Evolutionary conservation across 37 sponge, comb jelly and placozoan genomes (phyloP), one percentile per base, ranked within the genome.

Genomic region (Spongilla lacustris): DNA sequence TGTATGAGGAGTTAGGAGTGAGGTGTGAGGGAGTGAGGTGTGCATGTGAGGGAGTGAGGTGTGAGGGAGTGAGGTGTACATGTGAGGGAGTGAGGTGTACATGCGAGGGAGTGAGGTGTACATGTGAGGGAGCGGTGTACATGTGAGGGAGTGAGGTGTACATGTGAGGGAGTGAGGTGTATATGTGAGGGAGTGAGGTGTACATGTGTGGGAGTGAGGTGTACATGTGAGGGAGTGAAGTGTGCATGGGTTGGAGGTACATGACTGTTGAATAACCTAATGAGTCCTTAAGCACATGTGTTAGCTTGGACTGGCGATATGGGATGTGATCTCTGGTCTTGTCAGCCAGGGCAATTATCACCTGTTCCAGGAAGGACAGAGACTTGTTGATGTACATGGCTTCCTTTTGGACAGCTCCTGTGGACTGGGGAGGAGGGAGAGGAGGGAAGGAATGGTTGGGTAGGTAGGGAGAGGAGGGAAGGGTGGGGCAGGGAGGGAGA

Each of bases 381-480:
- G 97, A 97, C 36, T 91, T 92, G 88, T 98, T 98, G 75, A 98
- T 98, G 94, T 95, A 91, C 85, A 98, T 87, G 37, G 99, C 97
- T 72, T 98, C 99, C 68, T 89, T 87, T 71, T 93, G 88, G 27
- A 89, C 92, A 3, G 69, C 26, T 17, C 97, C 97, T 70, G 71
- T 84, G 22, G 92, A 89, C 95, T 96, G 74, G 11, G 79, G 74
- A 11, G 35, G 49, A 73, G 83, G 30, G 46, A 37, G 73, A 12
- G 25, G 2, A 72, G 35, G 73, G 71, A 38, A 35, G 36, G 77
- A 69, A 8, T 14, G 67, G 67, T 22, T n/a, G n/a, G n/a, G n/a
- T n/a, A n/a, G n/a, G n/a, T n/a, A n/a, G n/a, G n/a, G n/a, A n/a
- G n/a, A n/a, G n/a, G n/a, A n/a, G n/a, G n/a, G n/a, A n/a, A n/a